A percentile compares a stretch with the other conserved stretches of the same genome.
phyloP scores from a whole-genome alignment of 2,888 invertebrate genomes.

The Masnerella sp. region DNA sequence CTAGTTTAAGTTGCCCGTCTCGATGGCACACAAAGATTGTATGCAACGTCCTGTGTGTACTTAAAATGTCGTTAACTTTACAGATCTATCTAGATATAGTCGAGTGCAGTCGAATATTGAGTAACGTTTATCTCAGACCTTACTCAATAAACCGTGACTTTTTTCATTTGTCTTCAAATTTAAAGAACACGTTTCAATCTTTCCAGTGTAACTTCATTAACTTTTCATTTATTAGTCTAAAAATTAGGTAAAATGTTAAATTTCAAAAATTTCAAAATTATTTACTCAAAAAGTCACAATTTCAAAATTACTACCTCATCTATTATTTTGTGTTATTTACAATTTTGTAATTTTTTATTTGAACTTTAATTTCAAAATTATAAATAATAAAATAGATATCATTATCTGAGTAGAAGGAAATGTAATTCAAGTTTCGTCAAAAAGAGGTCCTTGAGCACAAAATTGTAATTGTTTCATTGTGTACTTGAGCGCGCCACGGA shows the following conservation, averaged over 20 bases:
- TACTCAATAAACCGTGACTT: conserved; percentile 28
- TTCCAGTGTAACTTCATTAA: not conserved
- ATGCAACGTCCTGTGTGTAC: conserved; percentile 69
- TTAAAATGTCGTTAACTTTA: conserved; percentile 71
- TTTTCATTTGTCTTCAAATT: conserved; percentile 2
- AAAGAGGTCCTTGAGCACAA: conserved; percentile 40
- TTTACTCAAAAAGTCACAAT: no score
- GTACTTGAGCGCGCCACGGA: conserved; percentile 38
- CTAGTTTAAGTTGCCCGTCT: conserved; percentile 73
- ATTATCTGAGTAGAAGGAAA: no score
- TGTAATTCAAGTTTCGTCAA: no score
- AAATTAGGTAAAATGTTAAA: no score
- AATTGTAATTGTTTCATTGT: conserved; percentile 61
- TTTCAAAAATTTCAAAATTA: no score
- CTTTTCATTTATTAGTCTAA: no score
- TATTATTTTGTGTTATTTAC: no score
- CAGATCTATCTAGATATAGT: conserved; percentile 69
- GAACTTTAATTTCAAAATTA: no score
- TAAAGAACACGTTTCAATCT: not conserved
- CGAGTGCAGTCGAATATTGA: conserved; percentile 38
- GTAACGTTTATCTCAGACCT: conserved; percentile 23
- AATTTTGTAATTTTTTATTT: no score
- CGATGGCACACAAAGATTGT: conserved; percentile 74
- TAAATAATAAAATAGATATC: no score
- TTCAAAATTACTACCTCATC: no score